Base-by-base conservation (phyloP, 1,140 invertebrate species). In the Heliconius eleuchia region DNA sequence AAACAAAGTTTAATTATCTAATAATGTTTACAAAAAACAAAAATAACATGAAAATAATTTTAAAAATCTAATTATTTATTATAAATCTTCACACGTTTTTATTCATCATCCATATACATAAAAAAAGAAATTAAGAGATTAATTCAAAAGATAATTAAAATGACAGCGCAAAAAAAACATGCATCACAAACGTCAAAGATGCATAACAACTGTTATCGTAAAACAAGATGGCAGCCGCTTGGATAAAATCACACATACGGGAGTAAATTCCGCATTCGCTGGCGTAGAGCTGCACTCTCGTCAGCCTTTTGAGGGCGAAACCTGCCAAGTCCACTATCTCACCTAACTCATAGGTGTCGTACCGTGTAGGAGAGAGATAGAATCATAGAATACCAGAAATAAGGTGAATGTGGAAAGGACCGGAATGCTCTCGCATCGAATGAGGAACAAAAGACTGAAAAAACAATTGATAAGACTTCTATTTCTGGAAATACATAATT, bases 201-300 rank as follows among this genome's bases (percentile, higher is more conserved):
- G 11, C 55, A 60, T 27, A 60, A 23, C 8, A 52, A 57, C n/a
- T 66, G 60, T 66, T 66, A 66, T 66, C 60, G 60, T 30, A 66
- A 66, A 76, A 80, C 83, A 85, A 85, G 52, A 85, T 85, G 83
- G 83, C 82, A 71, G 77, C 78, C 55, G 37, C 30, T 19, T 73
- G 71, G 73, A 57, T 76, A 75, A 52, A 74, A 78, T 73, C 46
- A 57, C 72, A 80, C 86, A 86, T 87, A 89, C 85, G 89, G 86
- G 89, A 89, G 89, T 90, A 90, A 89, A 89, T 79, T 89, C 86
- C 86, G 81, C 85, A 84, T 79, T 87, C 71, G 39, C 85, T 84
- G 83, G 79, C 83, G 71, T 79, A 80, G 83, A 85, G 82, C 85
- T 85, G 84, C 80, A 85, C 84, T 86, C 83, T 88, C 83, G 85